These are phyloP conservation scores for Rotaria socialis DNA, from an alignment of 2,888 invertebrate species.

Conservation along the genomic window DNA sequence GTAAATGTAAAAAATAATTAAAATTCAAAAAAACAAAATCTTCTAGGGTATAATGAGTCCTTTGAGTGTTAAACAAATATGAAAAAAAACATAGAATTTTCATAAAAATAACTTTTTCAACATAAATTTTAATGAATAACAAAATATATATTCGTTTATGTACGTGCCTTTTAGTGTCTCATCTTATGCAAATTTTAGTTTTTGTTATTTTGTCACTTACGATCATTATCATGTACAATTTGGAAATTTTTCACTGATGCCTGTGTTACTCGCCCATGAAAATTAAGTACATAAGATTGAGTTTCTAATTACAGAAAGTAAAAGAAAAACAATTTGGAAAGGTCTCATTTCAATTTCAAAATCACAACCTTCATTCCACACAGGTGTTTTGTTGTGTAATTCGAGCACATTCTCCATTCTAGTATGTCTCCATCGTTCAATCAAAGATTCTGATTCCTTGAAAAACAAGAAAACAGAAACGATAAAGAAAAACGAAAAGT, in stretches of 20 bases:
- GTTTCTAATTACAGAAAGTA: constrained; percentile 68
- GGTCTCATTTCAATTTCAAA: not conserved
- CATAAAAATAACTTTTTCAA: not conserved
- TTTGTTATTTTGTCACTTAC: constrained; percentile 58
- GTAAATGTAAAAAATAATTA: constrained; percentile 45
- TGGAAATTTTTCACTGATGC: constrained; percentile 99
- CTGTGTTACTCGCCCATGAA: constrained; percentile 96
- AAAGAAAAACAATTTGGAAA: not conserved
- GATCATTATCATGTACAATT: constrained; percentile 93
- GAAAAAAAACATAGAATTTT: not conserved
- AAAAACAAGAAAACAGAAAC: not conserved
- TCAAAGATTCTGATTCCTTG: constrained; percentile 61
- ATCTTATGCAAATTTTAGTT: no score
- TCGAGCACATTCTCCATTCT: constrained; percentile 87
- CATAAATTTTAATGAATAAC: no score
- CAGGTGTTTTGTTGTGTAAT: constrained; percentile 93
- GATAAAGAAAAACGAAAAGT: no score
- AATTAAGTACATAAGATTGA: constrained; percentile 97
- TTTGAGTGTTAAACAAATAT: not conserved
- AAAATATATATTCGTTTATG: no score
- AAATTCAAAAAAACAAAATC: not conserved
- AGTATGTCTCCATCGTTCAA: constrained; percentile 68
- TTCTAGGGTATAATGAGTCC: not conserved
- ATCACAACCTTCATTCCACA: constrained; percentile 80
- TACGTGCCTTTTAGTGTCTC: no score